Base-by-base conservation (phyloP, 2,797 vertebrate species). In the Rhadinocentrus ornatus region DNA sequence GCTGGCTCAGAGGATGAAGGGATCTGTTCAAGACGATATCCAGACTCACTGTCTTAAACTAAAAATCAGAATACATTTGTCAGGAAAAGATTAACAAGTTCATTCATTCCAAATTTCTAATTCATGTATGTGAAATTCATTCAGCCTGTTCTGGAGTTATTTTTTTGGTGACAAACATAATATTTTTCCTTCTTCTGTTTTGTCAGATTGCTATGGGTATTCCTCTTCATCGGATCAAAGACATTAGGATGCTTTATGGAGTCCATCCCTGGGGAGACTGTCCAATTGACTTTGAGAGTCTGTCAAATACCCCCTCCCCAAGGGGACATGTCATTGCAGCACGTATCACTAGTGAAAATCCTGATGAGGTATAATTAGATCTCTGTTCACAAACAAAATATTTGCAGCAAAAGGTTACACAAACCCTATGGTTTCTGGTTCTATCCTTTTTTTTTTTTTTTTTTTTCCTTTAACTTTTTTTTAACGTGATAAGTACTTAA, bases 291-390 rank as follows among this genome's bases (percentile, higher is more conserved):
- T 99, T 99, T 82, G 96, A 99, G 84, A 94, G 93, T 72, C 95
- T 97, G 11, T 93, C 95, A 11, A 96, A 96, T 0, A 91, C 96
- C 22, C 97, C 98, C 64, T 96, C 94, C 22, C 97, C 98, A 0
- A 94, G 98, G 0, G 98, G 98, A 15, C 98, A 99, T 0, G 98
- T 99, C 81, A 99, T 99, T 0, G 98, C 97, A 59, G 98, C 98
- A 41, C 96, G 98, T n/a, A 99, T 99, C 88, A 99, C 98, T 88
- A 99, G 98, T 61, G 98, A 99, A 92, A 99, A 99, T 83, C 98
- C 98, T 0, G 97, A 99, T 68, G 98, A 99, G 96, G 98, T 98
- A 90, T 15, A n/a, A 2, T 9, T 50, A n/a, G 3, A 18, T 67
- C 3, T 32, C 10, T 70, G 11, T 4, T 66, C 7, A 2, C 26